These are phyloP conservation scores for Leucoma salicis DNA, from an alignment of 2,888 invertebrate species.

Conservation along the genomic window DNA sequence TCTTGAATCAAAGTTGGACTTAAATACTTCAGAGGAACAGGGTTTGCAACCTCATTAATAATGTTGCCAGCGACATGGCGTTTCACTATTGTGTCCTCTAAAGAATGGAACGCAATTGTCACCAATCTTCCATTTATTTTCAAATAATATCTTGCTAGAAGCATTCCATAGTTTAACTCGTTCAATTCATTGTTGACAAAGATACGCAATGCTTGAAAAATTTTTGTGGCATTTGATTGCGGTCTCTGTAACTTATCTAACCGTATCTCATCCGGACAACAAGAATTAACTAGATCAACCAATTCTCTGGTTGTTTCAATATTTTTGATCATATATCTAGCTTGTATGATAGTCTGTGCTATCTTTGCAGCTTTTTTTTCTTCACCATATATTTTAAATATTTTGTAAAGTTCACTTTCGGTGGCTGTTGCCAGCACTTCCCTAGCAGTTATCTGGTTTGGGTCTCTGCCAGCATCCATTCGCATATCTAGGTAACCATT, in stretches of 20 bases:
- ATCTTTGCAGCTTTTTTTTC: slow-evolving; percentile 94
- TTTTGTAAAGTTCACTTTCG: slow-evolving; percentile 89
- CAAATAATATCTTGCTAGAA: slow-evolving; percentile 88
- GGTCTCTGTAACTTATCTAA: slow-evolving; percentile 88
- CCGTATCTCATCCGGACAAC: slow-evolving; percentile 79
- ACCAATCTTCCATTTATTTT: slow-evolving; percentile 90
- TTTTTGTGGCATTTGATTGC: slow-evolving; percentile 93
- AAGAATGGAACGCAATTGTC: slow-evolving; percentile 94
- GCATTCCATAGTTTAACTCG: slow-evolving; percentile 94
- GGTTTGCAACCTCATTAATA: slow-evolving; percentile 86
- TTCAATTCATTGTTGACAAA: slow-evolving; percentile 98
- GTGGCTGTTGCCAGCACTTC: slow-evolving; percentile 91
- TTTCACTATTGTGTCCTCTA: slow-evolving; percentile 97
- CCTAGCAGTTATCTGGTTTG: slow-evolving; percentile 90
- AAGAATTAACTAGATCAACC: slow-evolving; percentile 86
- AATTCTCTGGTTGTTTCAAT: slow-evolving; percentile 92
- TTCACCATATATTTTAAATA: slow-evolving; percentile 96
- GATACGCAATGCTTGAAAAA: slow-evolving; percentile 95
- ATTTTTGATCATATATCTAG: slow-evolving; percentile 87
- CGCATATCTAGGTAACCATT: slow-evolving; percentile 97
- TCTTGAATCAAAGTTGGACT: slow-evolving; percentile 84
- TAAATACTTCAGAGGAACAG: slow-evolving; percentile 86
- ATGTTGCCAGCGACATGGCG: slow-evolving; percentile 91
- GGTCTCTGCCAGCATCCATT: slow-evolving; percentile 91
- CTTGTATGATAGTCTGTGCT: slow-evolving; percentile 92